Percentiles rank a stretch among this genome's conserved stretches.
phyloP scores from a whole-genome alignment of 2,113 vertebrate genomes.

The Ctenodactylus gundi region DNA sequence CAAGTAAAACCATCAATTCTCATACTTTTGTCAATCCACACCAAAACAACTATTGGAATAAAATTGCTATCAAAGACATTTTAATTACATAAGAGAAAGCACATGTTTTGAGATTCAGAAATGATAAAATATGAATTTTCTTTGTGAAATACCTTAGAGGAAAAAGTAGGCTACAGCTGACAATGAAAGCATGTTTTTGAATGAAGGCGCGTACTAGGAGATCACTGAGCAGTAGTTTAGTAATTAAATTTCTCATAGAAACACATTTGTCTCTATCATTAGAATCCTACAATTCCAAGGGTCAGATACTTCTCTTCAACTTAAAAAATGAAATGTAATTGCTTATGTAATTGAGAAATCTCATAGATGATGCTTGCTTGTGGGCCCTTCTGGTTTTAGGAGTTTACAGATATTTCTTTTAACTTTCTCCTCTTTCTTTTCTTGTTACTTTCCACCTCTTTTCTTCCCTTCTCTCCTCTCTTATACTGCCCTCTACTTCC shows the following conservation, averaged over 20 bases:
- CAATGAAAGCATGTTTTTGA: conserved; percentile 25
- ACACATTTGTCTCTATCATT: background rate
- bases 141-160: background rate
- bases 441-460: too few relatives aligned
- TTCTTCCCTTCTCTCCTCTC: background rate
- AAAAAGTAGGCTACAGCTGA: background rate
- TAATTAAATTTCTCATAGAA: conserved; percentile 50
- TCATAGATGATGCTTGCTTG: background rate
- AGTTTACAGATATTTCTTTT: background rate
- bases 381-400: background rate
- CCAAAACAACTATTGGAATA: background rate
- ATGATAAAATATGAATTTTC: background rate
- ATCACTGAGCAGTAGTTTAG: background rate
- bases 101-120: background rate
- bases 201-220: background rate
- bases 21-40: background rate
- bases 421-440: background rate
- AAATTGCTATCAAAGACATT: background rate
- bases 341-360: background rate
- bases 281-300: conserved; percentile 23
- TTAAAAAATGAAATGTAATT: conserved; percentile 17
- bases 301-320: background rate
- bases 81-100: conserved; percentile 23
- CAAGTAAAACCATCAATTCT: background rate
- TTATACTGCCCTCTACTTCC: background rate